These are phyloP conservation scores for Hemiscyllium ocellatum DNA, from an alignment of 2,113 vertebrate species.

Conservation along the genomic window DNA sequence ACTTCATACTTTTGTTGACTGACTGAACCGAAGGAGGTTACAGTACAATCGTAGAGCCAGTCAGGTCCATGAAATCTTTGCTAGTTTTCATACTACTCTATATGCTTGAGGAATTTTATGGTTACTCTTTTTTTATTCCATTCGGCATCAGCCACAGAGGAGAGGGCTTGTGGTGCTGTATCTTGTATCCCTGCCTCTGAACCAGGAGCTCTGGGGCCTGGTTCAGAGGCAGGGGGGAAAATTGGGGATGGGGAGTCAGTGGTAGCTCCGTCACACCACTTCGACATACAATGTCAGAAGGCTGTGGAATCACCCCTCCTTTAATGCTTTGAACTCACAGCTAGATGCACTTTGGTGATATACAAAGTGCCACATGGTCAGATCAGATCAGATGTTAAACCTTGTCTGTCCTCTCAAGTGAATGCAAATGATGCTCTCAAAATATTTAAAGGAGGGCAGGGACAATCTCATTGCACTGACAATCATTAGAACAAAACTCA, in stretches of 20 bases:
- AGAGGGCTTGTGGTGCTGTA: no score
- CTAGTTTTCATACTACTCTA: neutral
- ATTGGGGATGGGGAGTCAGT: neutral
- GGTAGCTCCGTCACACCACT: neutral
- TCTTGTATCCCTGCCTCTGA: no score
- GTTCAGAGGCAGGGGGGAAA: no score
- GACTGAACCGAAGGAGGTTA: neutral
- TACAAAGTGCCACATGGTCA: neutral
- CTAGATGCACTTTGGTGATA: neutral
- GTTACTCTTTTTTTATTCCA: neutral
- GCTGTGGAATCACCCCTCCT: neutral
- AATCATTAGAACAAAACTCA: neutral
- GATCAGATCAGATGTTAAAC: neutral
- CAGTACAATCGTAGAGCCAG: neutral
- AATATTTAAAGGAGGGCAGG: neutral
- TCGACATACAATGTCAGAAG: neutral
- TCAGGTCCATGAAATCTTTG: neutral
- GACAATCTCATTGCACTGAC: neutral
- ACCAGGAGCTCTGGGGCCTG: no score
- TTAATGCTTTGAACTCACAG: neutral
- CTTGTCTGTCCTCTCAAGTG: neutral
- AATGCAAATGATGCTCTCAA: neutral
- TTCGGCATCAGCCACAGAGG: neutral
- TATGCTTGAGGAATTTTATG: neutral
- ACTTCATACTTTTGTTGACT: neutral